phyloP scores from a whole-genome alignment of 2,797 vertebrate genomes.

The Lutra lutra region DNA sequence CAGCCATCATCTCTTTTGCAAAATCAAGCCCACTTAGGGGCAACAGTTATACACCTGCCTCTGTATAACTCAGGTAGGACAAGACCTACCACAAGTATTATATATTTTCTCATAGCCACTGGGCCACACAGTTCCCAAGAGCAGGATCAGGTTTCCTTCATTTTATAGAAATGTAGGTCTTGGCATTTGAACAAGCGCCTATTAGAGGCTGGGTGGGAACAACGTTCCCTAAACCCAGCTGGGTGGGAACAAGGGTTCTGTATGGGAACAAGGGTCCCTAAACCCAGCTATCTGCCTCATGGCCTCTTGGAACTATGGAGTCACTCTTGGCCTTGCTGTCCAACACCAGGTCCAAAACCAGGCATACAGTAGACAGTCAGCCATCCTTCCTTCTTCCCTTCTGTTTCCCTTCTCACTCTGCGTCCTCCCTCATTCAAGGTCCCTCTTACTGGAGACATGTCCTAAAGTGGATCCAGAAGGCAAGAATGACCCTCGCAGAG shows the following conservation, averaged over 20 bases:
- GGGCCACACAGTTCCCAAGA: neutral
- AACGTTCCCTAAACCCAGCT: neutral
- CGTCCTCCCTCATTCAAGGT: neutral
- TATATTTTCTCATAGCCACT: neutral
- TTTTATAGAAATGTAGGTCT: neutral
- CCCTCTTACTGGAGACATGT: neutral
- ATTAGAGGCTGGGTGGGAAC: neutral
- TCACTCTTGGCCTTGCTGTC: neutral
- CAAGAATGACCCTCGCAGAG: neutral
- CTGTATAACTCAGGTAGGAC: neutral
- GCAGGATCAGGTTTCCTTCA: neutral
- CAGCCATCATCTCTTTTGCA: neutral
- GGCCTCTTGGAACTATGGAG: fast-evolving
- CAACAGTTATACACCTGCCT: neutral
- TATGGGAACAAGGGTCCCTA: neutral
- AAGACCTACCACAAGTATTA: neutral
- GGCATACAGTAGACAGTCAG: neutral
- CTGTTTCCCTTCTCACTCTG: neutral
- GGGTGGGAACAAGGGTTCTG: neutral
- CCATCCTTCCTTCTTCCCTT: neutral
- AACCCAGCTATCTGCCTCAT: neutral
- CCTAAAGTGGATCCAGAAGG: neutral
- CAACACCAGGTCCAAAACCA: neutral
- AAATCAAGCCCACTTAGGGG: neutral
- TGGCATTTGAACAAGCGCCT: neutral